These are phyloP conservation scores for Autographa gamma DNA, from an alignment of 2,888 invertebrate genomes.

Conservation along the genomic window DNA sequence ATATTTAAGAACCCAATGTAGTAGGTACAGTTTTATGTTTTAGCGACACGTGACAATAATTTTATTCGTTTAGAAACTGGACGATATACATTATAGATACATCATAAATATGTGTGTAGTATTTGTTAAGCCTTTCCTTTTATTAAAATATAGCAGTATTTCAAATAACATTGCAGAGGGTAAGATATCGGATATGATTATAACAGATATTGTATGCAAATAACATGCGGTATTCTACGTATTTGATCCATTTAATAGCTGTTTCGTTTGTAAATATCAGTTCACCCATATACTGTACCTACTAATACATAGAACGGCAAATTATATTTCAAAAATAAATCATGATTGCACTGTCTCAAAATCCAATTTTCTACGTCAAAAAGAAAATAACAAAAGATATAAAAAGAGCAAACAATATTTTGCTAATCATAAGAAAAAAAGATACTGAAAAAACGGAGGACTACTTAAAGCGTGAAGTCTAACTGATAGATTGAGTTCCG, in stretches of 20 bases:
- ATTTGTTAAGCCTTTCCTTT: no score
- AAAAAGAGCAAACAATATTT: constrained; percentile 8
- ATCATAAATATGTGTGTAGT: no score
- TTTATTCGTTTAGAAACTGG: background rate
- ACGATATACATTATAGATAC: background rate
- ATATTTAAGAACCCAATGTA: background rate
- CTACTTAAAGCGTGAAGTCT: constrained; percentile 62
- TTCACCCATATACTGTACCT: no score
- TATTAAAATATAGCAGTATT: no score
- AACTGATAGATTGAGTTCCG: constrained; percentile 72
- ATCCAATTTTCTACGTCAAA: background rate
- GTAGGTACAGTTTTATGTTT: background rate
- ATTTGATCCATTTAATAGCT: no score
- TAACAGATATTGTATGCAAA: no score
- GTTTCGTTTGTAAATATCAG: no score
- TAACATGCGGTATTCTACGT: no score
- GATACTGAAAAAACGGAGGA: constrained; percentile 41
- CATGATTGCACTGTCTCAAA: background rate
- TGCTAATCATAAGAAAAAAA: constrained; percentile 17
- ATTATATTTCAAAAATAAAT: background rate
- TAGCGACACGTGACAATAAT: background rate
- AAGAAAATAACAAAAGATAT: background rate
- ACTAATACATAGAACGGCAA: no score
- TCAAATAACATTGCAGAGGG: no score
- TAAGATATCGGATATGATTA: no score